Conservation (phyloP, 2,113 vertebrate species). For the Rhineura floridana region DNA sequence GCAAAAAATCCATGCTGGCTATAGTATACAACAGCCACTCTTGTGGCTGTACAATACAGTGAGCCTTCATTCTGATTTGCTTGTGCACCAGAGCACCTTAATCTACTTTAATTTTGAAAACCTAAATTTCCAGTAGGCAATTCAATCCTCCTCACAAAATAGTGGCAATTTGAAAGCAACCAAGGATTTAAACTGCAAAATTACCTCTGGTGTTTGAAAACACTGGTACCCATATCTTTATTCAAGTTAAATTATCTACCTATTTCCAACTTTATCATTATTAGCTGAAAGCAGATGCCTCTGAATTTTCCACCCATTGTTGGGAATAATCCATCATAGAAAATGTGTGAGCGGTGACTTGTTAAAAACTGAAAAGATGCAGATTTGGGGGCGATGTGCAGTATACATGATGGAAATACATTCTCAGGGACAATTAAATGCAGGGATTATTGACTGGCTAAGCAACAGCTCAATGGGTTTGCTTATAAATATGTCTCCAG, state of each 20-base stretch:
- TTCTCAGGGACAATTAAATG: constrained; percentile 64
- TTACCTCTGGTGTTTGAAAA: neutral
- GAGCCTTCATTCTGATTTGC: too few species aligned
- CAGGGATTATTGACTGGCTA: constrained; percentile 63
- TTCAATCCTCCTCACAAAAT: neutral
- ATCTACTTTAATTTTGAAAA: neutral
- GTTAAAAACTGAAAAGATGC: constrained; percentile 61
- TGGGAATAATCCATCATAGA: constrained; percentile 40
- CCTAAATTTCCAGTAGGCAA: neutral
- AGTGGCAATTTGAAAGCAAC: neutral
- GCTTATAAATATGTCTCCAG: constrained; percentile 60
- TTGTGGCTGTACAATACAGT: too few species aligned
- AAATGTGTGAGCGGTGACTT: constrained; percentile 59
- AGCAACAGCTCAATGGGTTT: constrained; percentile 50
- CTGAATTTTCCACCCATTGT: constrained; percentile 46
- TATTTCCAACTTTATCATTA: constrained; percentile 12
- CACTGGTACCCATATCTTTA: neutral
- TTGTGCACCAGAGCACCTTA: neutral
- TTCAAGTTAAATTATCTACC: neutral
- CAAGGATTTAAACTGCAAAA: neutral
- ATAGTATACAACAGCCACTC: too few species aligned
- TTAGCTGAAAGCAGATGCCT: constrained; percentile 13
- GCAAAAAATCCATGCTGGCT: too few species aligned
- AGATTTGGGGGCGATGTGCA: constrained; percentile 56
- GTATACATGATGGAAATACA: constrained; percentile 62